A percentile compares a stretch with the other conserved stretches of the same genome.
phyloP scores from a whole-genome alignment of 2,797 vertebrate species.

The Microcaecilia unicolor region DNA sequence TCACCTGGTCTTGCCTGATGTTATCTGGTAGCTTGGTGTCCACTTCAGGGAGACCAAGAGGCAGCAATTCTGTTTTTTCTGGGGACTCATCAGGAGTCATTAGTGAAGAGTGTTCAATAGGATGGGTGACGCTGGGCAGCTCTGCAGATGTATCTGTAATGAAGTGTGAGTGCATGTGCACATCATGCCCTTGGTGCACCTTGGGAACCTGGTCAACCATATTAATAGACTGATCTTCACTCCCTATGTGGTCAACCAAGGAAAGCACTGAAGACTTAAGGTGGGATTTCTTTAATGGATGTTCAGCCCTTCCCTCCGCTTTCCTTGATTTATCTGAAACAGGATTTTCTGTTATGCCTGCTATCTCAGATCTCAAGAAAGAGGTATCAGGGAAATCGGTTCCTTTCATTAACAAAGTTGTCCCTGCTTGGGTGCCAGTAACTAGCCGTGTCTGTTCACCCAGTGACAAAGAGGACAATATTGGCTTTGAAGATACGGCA shows the following conservation, averaged over 20 bases:
- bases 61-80: no score
- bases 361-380: not conserved
- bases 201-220: not conserved
- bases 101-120: rapidly evolving
- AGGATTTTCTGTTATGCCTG: not conserved
- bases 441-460: slow-evolving; percentile 17
- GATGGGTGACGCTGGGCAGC: not conserved
- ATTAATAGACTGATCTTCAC: slow-evolving; percentile 7
- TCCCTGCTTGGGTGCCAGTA: not conserved
- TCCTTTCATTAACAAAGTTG: not conserved
- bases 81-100: not conserved
- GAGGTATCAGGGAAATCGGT: not conserved
- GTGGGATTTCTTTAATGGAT: no score
- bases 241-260: not conserved
- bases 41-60: no score
- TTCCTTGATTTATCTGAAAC: no score
- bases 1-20: no score
- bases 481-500: not conserved
- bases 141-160: not conserved
- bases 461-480: rapidly evolving
- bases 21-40: no score
- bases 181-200: not conserved
- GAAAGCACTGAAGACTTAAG: no score
- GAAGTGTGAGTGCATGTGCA: not conserved
- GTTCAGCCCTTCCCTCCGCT: no score